phyloP scores from a whole-genome alignment of 2,113 vertebrate genomes.

The Boulengeromyrus knoepffleri region DNA sequence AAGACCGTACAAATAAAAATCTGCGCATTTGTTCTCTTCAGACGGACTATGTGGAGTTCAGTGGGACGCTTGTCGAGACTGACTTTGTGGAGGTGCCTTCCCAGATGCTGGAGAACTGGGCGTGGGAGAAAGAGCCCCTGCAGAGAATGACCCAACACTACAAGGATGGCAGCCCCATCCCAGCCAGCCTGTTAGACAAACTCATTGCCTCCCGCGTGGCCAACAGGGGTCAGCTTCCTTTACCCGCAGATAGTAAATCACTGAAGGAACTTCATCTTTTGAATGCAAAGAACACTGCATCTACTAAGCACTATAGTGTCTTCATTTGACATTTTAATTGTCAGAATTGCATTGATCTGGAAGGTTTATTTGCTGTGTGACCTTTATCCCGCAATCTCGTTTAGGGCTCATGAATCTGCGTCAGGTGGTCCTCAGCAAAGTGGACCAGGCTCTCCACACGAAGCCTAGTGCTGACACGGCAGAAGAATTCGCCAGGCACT shows the following conservation, averaged over 20 bases:
- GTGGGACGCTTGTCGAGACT: constrained; percentile 86
- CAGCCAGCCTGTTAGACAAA: constrained; percentile 71
- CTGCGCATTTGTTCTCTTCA: constrained; percentile 31
- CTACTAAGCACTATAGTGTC: neutral
- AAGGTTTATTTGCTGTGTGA: neutral
- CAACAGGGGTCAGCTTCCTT: constrained; percentile 72
- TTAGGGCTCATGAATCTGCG: constrained; percentile 85
- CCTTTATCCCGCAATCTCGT: neutral
- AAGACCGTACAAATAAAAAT: neutral
- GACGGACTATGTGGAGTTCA: constrained; percentile 86
- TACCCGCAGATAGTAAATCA: neutral
- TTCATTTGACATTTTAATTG: neutral
- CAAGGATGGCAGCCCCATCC: constrained; percentile 70
- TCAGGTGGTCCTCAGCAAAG: constrained; percentile 88
- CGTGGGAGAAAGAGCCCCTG: constrained; percentile 84
- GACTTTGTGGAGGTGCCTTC: constrained; percentile 95
- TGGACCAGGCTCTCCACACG: constrained; percentile 81
- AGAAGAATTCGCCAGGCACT: constrained; percentile 74
- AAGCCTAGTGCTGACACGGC: constrained; percentile 64
- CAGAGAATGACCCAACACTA: constrained; percentile 84
- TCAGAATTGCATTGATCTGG: neutral
- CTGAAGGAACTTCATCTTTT: neutral
- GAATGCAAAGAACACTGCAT: neutral
- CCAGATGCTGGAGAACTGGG: constrained; percentile 97
- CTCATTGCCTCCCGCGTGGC: constrained; percentile 82